Percentiles rank a stretch among this genome's conserved stretches.
phyloP scores from a whole-genome alignment of 2,888 invertebrate genomes.

The Polia nebulosa region DNA sequence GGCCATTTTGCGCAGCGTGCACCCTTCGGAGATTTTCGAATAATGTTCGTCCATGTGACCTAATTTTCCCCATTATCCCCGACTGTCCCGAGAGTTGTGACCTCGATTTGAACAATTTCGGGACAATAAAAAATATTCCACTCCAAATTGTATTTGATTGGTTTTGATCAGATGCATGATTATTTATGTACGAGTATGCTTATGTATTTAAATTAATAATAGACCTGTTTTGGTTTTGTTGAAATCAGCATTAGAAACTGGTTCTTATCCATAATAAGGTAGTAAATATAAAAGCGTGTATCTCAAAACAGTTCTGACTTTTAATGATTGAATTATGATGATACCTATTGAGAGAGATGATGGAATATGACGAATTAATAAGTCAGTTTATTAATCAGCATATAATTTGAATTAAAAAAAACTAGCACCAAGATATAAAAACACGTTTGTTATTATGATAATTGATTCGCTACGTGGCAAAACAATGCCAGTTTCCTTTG shows the following conservation, averaged over 20 bases:
- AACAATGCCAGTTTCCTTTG: slow-evolving; percentile 34
- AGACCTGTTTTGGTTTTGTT: slow-evolving; percentile 28
- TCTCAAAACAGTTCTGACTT: slow-evolving; percentile 15
- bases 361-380: slow-evolving; percentile 39
- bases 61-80: slow-evolving; percentile 68
- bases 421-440: slow-evolving; percentile 45
- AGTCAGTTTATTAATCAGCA: slow-evolving; percentile 2
- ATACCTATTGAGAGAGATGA: slow-evolving; percentile 26
- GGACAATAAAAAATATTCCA: slow-evolving; percentile 34
- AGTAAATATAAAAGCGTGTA: slow-evolving; percentile 8
- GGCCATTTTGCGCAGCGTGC: slow-evolving; percentile 85
- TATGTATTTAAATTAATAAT: slow-evolving; percentile 38
- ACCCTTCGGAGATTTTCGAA: slow-evolving; percentile 73
- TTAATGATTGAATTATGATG: slow-evolving; percentile 12
- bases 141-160: slow-evolving; percentile 25
- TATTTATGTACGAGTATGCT: slow-evolving; percentile 20
- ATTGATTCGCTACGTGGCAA: slow-evolving; percentile 47
- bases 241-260: slow-evolving; percentile 40
- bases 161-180: slow-evolving; percentile 19
- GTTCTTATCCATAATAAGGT: slow-evolving; percentile 24
- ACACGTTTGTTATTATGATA: slow-evolving; percentile 55
- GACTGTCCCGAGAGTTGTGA: slow-evolving; percentile 25
- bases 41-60: slow-evolving; percentile 73
- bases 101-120: slow-evolving; percentile 30
- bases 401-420: slow-evolving; percentile 52